Conservation (phyloP, 2,113 vertebrate genomes). For the Nipponia nippon region DNA sequence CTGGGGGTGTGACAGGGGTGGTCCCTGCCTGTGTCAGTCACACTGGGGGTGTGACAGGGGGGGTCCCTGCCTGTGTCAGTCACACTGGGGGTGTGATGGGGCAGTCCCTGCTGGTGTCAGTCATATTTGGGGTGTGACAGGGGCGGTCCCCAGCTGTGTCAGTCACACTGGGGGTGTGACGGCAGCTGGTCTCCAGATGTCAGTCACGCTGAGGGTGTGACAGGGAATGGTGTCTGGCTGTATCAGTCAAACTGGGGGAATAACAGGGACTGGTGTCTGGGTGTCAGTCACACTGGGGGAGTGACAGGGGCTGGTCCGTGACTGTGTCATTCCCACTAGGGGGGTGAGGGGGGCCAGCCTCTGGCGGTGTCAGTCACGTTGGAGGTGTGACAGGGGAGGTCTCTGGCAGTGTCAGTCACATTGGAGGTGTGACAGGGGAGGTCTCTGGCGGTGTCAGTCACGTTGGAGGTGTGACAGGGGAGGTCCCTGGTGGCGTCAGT, state of each 20-base stretch:
- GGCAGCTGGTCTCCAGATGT: background rate
- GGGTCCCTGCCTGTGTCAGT: rapidly evolving
- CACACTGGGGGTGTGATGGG: background rate
- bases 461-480: background rate
- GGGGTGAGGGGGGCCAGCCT: too few species aligned
- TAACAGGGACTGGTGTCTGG: background rate
- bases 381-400: background rate
- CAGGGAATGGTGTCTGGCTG: too few species aligned
- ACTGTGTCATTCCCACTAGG: background rate
- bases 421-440: background rate
- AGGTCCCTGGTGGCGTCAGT: background rate
- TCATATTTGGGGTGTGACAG: background rate
- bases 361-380: background rate
- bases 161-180: background rate
- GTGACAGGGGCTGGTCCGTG: too few species aligned
- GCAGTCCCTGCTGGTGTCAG: too few species aligned
- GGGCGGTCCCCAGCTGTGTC: background rate
- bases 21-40: background rate
- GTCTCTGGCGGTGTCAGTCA: background rate
- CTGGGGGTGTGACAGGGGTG: background rate
- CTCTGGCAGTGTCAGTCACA: background rate
- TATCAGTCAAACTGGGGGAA: background rate
- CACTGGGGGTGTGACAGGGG: background rate
- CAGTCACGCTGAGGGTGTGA: background rate
- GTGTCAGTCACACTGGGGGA: background rate